phyloP scores from a whole-genome alignment of 2,113 vertebrate genomes.

The Tamias sibiricus region DNA sequence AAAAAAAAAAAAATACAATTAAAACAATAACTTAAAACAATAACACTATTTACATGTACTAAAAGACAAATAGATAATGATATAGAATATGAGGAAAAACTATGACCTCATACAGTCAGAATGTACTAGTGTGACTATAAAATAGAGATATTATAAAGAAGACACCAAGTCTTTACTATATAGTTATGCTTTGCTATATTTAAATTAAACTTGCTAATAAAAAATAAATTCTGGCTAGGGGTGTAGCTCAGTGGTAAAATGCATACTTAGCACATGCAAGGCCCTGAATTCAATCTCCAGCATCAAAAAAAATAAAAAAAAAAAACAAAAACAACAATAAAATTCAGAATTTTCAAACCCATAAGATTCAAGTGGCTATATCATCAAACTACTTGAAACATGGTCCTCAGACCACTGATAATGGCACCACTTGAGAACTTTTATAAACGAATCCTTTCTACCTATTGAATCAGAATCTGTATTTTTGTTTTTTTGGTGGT shows the following conservation, averaged over 20 bases:
- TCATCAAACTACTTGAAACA: constrained; percentile 1
- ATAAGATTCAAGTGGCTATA: not conserved
- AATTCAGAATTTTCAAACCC: constrained; percentile 52
- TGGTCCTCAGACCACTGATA: not conserved
- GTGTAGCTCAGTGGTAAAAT: not conserved
- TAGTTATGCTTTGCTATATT: not conserved
- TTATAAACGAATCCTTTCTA: not conserved
- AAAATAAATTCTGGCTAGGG: not conserved
- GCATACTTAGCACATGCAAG: not conserved
- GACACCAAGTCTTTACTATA: not conserved
- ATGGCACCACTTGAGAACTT: not conserved
- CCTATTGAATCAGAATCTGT: not conserved
- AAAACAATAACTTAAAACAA: constrained; percentile 22
- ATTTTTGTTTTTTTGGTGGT: too few species aligned
- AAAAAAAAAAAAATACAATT: constrained; percentile 67
- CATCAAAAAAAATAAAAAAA: not conserved
- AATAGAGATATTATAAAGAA: not conserved
- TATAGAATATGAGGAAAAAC: not conserved
- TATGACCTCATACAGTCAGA: constrained; percentile 15
- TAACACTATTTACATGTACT: not conserved
- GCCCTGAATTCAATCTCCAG: not conserved
- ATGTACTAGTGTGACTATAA: not conserved
- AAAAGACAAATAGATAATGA: constrained; percentile 5
- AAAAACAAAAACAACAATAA: not conserved
- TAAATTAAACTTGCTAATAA: constrained; percentile 1